These are phyloP conservation scores for Corvus hawaiiensis DNA, from an alignment of 2,113 vertebrate species.

Conservation along the genomic window DNA sequence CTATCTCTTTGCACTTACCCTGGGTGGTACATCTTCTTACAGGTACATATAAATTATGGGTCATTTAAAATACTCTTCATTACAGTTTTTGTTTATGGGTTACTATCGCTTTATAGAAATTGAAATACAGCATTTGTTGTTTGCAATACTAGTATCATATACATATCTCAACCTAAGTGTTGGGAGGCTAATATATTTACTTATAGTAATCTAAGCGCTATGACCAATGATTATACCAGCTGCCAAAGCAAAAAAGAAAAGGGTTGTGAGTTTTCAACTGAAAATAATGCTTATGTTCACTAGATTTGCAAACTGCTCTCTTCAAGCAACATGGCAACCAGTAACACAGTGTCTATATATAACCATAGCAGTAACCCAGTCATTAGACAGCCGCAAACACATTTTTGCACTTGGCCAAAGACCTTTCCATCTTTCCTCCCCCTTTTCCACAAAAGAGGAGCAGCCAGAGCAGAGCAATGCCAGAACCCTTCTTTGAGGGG, in stretches of 20 bases:
- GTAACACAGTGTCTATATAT: not conserved
- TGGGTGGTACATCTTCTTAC: not conserved
- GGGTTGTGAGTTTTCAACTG: not conserved
- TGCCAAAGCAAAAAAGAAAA: not conserved
- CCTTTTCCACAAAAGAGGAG: accelerated
- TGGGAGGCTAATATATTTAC: not conserved
- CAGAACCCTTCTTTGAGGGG: not conserved
- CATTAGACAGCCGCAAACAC: accelerated
- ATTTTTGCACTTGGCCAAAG: not conserved
- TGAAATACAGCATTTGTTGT: not conserved
- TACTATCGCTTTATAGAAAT: not conserved
- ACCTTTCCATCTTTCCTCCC: not conserved
- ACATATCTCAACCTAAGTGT: not conserved
- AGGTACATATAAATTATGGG: not conserved
- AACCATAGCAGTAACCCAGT: not conserved
- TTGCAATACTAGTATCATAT: not conserved
- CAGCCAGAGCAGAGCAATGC: not conserved
- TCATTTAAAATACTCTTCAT: not conserved
- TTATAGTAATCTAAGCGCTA: not conserved
- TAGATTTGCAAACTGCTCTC: not conserved
- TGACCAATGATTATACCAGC: not conserved
- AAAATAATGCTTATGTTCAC: not conserved
- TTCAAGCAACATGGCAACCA: not conserved
- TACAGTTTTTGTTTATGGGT: not conserved
- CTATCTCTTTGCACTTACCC: not conserved